Evolutionary conservation across 1,140 invertebrate genomes (phyloP).

Genomic region (Achroia grisella): DNA sequence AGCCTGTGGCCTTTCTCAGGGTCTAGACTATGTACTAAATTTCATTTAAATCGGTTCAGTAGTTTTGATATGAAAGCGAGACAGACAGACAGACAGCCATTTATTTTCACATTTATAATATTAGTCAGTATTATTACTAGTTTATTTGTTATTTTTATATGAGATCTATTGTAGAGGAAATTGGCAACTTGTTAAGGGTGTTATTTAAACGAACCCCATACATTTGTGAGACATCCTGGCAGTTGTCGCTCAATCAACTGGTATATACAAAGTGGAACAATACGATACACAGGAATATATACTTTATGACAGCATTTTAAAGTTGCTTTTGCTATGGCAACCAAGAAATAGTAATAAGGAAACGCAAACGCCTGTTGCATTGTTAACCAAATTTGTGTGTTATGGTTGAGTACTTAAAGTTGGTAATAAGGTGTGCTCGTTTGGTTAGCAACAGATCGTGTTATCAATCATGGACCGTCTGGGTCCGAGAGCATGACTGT

Average conservation of each 20-base stretch:
- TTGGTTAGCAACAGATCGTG: conserved; percentile 30
- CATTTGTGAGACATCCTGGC: conserved; percentile 15
- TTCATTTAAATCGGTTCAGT: no score
- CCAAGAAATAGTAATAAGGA: no score
- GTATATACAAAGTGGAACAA: conserved; percentile 9
- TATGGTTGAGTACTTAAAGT: conserved; percentile 5
- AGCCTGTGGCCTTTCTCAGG: no score
- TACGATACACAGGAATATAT: conserved; percentile 2
- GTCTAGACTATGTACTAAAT: no score
- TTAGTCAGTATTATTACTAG: no score
- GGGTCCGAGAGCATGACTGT: conserved; percentile 13
- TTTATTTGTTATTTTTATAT: no score
- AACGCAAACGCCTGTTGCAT: no score
- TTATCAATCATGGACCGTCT: conserved; percentile 26
- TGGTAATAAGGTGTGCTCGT: conserved; percentile 8
- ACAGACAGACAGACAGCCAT: no score
- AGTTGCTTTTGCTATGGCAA: not conserved
- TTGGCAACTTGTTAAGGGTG: no score
- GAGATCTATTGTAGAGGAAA: no score
- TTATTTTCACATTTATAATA: no score
- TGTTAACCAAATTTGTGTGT: not conserved
- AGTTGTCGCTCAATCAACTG: conserved; percentile 22
- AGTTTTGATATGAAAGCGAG: no score
- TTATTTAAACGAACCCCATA: conserved; percentile 18
- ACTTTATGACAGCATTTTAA: not conserved